A percentile compares a stretch with the other conserved stretches of the same genome.
Evolutionary conservation across 2,113 vertebrate genomes (phyloP).

Genomic region (Garra rufa): DNA sequence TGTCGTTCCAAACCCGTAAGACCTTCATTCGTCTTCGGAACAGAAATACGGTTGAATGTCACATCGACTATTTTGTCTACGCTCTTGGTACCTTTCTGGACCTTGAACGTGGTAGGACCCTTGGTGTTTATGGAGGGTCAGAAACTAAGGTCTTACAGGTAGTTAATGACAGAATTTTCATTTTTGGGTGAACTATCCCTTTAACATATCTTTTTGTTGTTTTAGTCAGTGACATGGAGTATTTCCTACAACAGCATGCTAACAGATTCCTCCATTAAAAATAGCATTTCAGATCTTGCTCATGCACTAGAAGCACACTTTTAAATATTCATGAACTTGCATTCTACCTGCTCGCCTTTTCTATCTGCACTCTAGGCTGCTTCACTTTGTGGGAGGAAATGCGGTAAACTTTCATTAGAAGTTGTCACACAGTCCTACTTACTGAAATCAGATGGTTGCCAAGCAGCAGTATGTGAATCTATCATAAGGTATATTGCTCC

Average conservation of each 20-base stretch:
- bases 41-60: no score
- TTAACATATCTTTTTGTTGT: background rate
- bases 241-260: background rate
- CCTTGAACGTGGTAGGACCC: no score
- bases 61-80: no score
- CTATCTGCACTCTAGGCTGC: background rate
- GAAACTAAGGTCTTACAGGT: no score
- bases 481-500: background rate
- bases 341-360: background rate
- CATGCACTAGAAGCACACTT: background rate
- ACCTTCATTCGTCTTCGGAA: no score
- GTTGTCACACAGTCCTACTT: background rate
- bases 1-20: no score
- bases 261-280: background rate
- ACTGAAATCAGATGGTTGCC: slow-evolving; percentile 17
- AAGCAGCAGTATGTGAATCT: background rate
- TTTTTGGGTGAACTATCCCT: background rate
- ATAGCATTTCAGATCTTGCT: background rate
- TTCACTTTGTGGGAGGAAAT: background rate
- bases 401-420: slow-evolving; percentile 25
- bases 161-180: no score
- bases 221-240: background rate
- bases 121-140: no score
- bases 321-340: slow-evolving; percentile 9
- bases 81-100: no score